A percentile compares a stretch with the other conserved stretches of the same genome.
Conservation (phyloP, 2,113 vertebrate species). For the Oncorhynchus gorbuscha region DNA sequence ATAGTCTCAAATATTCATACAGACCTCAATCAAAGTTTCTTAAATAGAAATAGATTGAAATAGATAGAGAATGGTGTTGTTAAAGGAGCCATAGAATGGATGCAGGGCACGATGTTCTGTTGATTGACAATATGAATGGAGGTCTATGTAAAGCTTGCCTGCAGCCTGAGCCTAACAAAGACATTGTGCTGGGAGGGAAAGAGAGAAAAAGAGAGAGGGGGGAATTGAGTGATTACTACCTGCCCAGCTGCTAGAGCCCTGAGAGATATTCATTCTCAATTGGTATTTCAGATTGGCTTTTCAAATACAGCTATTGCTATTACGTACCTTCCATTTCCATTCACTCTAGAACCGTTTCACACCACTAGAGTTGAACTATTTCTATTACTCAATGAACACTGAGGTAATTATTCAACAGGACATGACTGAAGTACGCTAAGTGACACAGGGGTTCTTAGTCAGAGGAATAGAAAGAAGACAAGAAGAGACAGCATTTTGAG, state of each 20-base stretch:
- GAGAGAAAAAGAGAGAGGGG: background rate
- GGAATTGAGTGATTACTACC: background rate
- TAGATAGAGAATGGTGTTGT: background rate
- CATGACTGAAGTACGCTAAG: background rate
- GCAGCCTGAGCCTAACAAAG: conserved; percentile 21
- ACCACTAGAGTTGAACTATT: background rate
- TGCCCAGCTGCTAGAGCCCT: background rate
- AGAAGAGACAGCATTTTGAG: background rate
- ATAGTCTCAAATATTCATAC: conserved; percentile 13
- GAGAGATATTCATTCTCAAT: background rate
- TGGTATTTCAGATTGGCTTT: background rate
- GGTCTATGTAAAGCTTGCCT: background rate
- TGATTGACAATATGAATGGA: conserved; percentile 16
- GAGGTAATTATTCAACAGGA: background rate
- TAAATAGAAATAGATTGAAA: conserved; percentile 6
- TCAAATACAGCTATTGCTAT: background rate
- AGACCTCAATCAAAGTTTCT: conserved; percentile 24
- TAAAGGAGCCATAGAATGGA: conserved; percentile 16
- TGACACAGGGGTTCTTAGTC: background rate
- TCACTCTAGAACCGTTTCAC: background rate
- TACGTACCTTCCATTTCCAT: background rate
- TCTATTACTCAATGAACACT: background rate
- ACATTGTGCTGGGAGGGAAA: conserved; percentile 4
- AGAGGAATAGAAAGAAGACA: background rate
- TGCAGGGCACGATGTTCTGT: background rate